Evolutionary conservation across 2,797 vertebrate species (phyloP).

Genomic region (Rhinella marina): DNA sequence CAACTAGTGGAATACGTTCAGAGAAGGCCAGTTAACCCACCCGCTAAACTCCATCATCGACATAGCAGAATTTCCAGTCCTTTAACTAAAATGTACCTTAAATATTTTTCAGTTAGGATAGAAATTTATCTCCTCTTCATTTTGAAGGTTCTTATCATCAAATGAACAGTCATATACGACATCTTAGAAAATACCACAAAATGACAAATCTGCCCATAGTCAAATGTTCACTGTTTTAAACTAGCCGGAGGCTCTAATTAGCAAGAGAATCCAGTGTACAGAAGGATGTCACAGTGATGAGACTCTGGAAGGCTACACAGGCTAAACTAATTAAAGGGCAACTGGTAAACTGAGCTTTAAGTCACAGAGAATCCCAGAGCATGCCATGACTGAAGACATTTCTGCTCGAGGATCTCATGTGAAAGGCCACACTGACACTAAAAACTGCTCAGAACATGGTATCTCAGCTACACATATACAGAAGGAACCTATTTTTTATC

Average conservation of each 20-base stretch:
- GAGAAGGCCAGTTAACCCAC: neutral
- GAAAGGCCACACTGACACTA: slow-evolving; percentile 54
- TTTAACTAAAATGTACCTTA: neutral
- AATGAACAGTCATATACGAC: slow-evolving; percentile 31
- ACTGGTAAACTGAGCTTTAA: slow-evolving; percentile 59
- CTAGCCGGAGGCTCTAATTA: slow-evolving; percentile 51
- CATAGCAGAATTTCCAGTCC: neutral
- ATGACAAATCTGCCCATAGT: slow-evolving; percentile 51
- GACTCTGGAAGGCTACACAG: slow-evolving; percentile 43
- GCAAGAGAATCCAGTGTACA: slow-evolving; percentile 36
- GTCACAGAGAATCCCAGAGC: slow-evolving; percentile 50
- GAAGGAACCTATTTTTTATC: slow-evolving; percentile 58
- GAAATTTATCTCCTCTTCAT: neutral
- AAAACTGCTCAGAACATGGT: slow-evolving; percentile 47
- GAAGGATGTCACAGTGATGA: slow-evolving; percentile 55
- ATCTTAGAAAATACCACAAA: slow-evolving; percentile 43
- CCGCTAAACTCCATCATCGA: neutral
- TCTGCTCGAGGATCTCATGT: slow-evolving; percentile 54
- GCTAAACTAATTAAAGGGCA: slow-evolving; percentile 60
- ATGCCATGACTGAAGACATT: slow-evolving; percentile 54
- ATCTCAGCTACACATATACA: slow-evolving; percentile 52
- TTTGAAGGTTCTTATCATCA: neutral
- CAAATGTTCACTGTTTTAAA: slow-evolving; percentile 37
- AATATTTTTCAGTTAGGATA: neutral
- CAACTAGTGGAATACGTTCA: neutral